Conservation (phyloP, 2,888 invertebrate species). For the Harpalus rufipes region DNA sequence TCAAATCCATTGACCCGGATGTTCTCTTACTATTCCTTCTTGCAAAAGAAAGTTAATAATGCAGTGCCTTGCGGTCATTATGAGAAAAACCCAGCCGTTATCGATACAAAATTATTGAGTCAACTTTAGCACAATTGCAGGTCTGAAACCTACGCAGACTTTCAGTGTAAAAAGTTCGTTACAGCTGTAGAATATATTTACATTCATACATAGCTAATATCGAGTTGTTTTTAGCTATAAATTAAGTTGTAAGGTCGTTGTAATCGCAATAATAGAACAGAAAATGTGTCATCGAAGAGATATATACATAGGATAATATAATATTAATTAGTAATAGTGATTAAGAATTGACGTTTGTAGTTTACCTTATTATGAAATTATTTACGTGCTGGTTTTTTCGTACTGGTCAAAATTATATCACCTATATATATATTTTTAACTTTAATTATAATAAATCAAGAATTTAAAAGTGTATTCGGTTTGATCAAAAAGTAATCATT, state of each 20-base stretch:
- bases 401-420: too few species aligned
- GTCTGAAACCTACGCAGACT: slow-evolving; percentile 11
- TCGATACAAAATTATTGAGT: not conserved
- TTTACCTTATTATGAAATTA: too few species aligned
- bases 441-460: too few species aligned
- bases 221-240: slow-evolving; percentile 14
- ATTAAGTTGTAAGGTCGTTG: slow-evolving; percentile 24
- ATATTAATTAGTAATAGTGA: too few species aligned
- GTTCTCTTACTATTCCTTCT: too few species aligned
- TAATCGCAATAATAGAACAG: not conserved
- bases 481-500: too few species aligned
- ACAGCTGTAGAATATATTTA: slow-evolving; percentile 21
- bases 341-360: too few species aligned
- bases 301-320: too few species aligned
- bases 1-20: too few species aligned
- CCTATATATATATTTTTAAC: too few species aligned
- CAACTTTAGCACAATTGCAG: slow-evolving; percentile 6
- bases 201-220: slow-evolving; percentile 34
- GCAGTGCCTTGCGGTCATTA: not conserved
- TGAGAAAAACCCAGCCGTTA: slow-evolving; percentile 3
- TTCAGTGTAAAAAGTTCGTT: slow-evolving; percentile 1
- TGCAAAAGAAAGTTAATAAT: not conserved
- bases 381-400: too few species aligned
- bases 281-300: slow-evolving; percentile 14
- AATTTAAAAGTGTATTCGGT: too few species aligned